phyloP scores from a whole-genome alignment of 2,797 vertebrate species.

The Macroramphosus scolopax region DNA sequence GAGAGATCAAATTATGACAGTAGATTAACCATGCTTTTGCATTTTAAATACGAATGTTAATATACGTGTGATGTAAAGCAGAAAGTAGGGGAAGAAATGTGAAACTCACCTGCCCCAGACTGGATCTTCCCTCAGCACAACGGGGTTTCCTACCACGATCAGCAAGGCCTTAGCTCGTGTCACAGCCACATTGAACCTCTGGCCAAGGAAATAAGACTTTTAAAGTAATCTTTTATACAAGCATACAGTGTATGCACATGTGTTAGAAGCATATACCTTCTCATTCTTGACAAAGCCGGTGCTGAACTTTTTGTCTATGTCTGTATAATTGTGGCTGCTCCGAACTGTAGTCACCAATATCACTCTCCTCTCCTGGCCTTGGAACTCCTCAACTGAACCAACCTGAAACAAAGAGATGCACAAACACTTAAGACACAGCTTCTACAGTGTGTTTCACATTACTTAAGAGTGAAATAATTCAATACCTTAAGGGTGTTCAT shows the following conservation, averaged over 20 bases:
- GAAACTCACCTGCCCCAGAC: constrained; percentile 81
- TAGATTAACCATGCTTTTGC: background rate
- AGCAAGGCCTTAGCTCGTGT: constrained; percentile 91
- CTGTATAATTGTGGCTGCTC: constrained; percentile 77
- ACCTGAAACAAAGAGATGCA: constrained; percentile 73
- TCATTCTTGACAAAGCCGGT: constrained; percentile 92
- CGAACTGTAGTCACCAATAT: constrained; percentile 91
- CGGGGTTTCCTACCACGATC: constrained; percentile 90
- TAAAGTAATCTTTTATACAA: background rate
- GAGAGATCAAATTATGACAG: background rate
- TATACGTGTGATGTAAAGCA: background rate
- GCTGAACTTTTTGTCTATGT: constrained; percentile 80
- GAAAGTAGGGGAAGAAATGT: background rate
- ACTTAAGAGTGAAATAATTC: background rate
- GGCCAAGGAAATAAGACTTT: background rate
- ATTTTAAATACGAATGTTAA: background rate
- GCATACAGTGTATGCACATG: fast-evolving
- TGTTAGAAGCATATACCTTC: constrained; percentile 74
- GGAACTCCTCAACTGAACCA: constrained; percentile 95
- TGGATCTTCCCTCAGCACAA: constrained; percentile 78
- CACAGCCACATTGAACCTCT: constrained; percentile 95
- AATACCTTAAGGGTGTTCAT: constrained; percentile 83
- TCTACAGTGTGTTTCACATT: background rate
- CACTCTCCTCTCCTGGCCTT: constrained; percentile 89
- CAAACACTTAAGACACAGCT: background rate